phyloP scores from a whole-genome alignment of 2,113 vertebrate species.

The Pelecanus crispus region DNA sequence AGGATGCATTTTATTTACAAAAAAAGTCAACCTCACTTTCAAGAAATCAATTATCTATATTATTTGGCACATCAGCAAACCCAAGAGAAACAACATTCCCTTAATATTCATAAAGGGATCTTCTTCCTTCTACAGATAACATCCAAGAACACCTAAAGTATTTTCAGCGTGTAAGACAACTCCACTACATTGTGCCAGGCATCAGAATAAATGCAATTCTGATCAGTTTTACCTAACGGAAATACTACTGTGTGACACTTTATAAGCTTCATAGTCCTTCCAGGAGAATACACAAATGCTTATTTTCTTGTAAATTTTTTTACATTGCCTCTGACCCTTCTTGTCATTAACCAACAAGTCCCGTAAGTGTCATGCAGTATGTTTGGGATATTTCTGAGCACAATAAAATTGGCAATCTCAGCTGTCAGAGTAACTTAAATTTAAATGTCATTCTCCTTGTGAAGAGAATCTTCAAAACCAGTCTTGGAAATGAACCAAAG shows the following conservation, averaged over 20 bases:
- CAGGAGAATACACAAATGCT: neutral
- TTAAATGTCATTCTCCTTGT: neutral
- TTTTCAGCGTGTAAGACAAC: neutral
- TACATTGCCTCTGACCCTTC: too few relatives aligned
- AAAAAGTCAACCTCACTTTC: neutral
- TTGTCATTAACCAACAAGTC: too few relatives aligned
- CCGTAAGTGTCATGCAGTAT: too few relatives aligned
- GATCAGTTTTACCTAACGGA: neutral
- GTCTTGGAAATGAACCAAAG: neutral
- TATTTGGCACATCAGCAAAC: neutral
- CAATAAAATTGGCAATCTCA: too few relatives aligned
- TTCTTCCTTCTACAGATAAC: neutral
- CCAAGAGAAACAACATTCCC: neutral
- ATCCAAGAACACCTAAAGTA: accelerated
- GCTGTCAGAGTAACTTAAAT: neutral
- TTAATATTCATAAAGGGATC: neutral
- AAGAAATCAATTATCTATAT: neutral
- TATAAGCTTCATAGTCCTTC: neutral
- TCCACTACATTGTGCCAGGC: neutral
- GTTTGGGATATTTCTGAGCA: too few relatives aligned
- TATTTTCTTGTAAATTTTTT: neutral
- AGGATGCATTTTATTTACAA: neutral
- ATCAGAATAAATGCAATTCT: neutral
- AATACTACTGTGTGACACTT: neutral
- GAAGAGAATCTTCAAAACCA: neutral